Percentiles rank a stretch among this genome's conserved stretches.
phyloP scores from a whole-genome alignment of 2,113 vertebrate genomes.

The Tragelaphus buxtoni region DNA sequence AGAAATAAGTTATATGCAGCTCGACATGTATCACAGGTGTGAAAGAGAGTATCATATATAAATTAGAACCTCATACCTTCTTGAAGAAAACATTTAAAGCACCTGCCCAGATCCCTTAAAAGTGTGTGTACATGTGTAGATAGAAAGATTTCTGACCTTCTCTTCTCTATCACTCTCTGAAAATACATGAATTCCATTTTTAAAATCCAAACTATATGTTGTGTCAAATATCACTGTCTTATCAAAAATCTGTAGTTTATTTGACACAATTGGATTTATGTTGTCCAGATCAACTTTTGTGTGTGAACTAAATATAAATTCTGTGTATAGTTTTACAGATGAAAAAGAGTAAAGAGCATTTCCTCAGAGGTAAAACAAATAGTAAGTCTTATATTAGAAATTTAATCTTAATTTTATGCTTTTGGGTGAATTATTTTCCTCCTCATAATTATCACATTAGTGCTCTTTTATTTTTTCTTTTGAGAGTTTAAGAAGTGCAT shows the following conservation, averaged over 20 bases:
- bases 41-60: neutral
- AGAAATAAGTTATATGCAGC: neutral
- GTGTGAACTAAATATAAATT: neutral
- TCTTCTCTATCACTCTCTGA: neutral
- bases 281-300: neutral
- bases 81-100: neutral
- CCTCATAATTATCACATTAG: neutral
- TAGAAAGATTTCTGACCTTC: neutral
- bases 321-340: neutral
- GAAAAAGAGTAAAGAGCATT: neutral
- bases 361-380: neutral
- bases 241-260: neutral
- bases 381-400: conserved; percentile 20
- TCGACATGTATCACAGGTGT: neutral
- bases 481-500: neutral
- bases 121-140: too few relatives aligned
- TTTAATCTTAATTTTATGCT: neutral
- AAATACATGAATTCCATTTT: neutral
- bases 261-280: neutral
- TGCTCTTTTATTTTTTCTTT: neutral
- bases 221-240: neutral
- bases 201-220: neutral
- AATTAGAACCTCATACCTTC: neutral
- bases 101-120: neutral
- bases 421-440: neutral